Evolutionary conservation across 2,113 vertebrate species (phyloP), one percentile per base, ranked within the genome.

Genomic region (Dermatemys mawii): DNA sequence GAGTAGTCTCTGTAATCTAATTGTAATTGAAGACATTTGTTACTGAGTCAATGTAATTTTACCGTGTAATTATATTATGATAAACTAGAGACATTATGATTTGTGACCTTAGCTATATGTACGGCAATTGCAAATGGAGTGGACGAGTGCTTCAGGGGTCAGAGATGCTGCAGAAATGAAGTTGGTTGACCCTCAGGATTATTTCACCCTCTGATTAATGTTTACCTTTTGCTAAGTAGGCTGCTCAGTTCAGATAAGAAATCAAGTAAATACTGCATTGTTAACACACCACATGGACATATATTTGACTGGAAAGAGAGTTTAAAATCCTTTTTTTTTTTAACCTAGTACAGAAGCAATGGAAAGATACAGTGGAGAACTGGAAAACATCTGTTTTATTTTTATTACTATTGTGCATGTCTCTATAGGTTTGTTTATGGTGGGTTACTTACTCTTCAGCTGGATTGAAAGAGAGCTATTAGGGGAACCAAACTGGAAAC

Each of bases 61-160:
- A 90, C 91, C 14, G 78, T 88, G 81, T 97, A 97, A 98, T 97
- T 97, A 96, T 94, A 95, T 96, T 93, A 96, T 96, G 96, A 96
- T 97, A 97, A 97, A 97, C 95, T 95, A 55, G 19, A 97, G 96
- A 94, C 93, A 46, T 86, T 93, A 96, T 95, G 96, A 98, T 97
- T 96, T 97, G 90, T 0, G 35, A 95, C 95, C 95, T 93, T 54
- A 24, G 80, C n/a, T 60, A 81, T 86, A 84, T 89, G 83, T 87
- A 67, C 29, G 88, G 95, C 94, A 96, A 91, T 94, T 97, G 94
- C 93, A 95, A 97, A 97, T 98, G 86, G 97, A 84, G 93, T 54
- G 96, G 95, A 88, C 84, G 92, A 94, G 79, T 93, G 90, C 90
- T 96, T 55, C 35, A 22, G 81, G 86, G 93, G 93, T 96, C 97